These are phyloP conservation scores for Manduca sexta DNA, from an alignment of 1,140 invertebrate genomes.

Conservation along the genomic window DNA sequence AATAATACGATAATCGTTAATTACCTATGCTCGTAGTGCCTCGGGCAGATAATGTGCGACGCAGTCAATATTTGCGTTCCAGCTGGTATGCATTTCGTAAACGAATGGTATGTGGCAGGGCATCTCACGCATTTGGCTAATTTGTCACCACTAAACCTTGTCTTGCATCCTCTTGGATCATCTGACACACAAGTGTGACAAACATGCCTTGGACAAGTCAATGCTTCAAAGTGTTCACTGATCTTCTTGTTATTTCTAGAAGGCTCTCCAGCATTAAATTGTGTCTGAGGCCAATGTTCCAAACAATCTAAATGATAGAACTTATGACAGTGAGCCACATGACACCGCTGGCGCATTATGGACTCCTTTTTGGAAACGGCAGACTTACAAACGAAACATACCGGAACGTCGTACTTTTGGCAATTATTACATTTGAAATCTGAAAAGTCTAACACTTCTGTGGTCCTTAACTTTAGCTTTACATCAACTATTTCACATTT, in stretches of 20 bases:
- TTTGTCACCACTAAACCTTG: conserved; percentile 77
- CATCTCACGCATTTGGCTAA: conserved; percentile 88
- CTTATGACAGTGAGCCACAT: conserved; percentile 77
- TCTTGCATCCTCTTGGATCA: conserved; percentile 79
- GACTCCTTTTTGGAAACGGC: conserved; percentile 36
- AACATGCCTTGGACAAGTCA: conserved; percentile 88
- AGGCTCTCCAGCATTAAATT: conserved; percentile 75
- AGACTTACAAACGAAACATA: conserved; percentile 69
- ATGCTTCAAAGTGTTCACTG: conserved; percentile 64
- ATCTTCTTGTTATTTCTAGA: conserved; percentile 64
- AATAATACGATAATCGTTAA: not conserved
- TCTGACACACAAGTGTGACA: conserved; percentile 94
- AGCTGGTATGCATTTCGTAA: conserved; percentile 89
- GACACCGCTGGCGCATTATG: conserved; percentile 70
- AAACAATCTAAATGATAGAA: conserved; percentile 85
- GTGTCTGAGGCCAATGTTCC: conserved; percentile 86
- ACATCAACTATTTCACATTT: conserved; percentile 64
- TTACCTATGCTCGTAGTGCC: conserved; percentile 79
- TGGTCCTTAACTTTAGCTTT: conserved; percentile 30
- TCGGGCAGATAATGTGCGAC: conserved; percentile 88
- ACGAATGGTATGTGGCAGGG: conserved; percentile 91
- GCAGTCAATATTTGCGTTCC: conserved; percentile 84
- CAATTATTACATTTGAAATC: conserved; percentile 72
- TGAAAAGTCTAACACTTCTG: conserved; percentile 26
- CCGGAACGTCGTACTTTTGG: conserved; percentile 48